Evolutionary conservation across 2,113 vertebrate genomes (phyloP).

Genomic region (Catharus fuscescens): DNA sequence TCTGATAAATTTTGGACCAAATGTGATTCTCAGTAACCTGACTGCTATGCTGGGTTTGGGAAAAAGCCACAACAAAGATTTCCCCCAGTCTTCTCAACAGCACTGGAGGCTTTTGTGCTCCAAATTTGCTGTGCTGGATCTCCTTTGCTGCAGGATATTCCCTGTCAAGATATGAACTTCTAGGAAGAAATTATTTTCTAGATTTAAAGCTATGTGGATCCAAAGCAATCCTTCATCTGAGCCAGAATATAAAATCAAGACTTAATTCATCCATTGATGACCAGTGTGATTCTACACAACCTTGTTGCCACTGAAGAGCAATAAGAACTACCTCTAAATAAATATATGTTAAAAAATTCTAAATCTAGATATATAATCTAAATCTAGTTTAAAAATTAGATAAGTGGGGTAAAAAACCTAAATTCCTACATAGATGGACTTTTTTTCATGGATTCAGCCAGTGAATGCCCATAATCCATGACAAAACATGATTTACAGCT

Average conservation of each 20-base stretch:
- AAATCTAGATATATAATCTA: background rate
- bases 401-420: background rate
- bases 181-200: background rate
- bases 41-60: background rate
- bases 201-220: background rate
- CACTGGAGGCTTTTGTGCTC: background rate
- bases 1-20: background rate
- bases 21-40: background rate
- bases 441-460: background rate
- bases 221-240: background rate
- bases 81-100: background rate
- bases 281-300: background rate
- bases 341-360: background rate
- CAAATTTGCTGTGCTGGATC: background rate
- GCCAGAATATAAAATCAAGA: background rate
- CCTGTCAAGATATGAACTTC: background rate
- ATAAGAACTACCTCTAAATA: background rate
- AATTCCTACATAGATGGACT: background rate
- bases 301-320: fast-evolving
- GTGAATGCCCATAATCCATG: background rate
- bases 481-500: background rate
- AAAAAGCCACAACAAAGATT: background rate
- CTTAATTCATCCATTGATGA: background rate
- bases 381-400: background rate
- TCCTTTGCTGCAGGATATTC: background rate